Percentiles rank a stretch among this genome's conserved stretches.
Evolutionary conservation across 2,797 vertebrate genomes (phyloP).

Genomic region (Pseudopleuronectes americanus): DNA sequence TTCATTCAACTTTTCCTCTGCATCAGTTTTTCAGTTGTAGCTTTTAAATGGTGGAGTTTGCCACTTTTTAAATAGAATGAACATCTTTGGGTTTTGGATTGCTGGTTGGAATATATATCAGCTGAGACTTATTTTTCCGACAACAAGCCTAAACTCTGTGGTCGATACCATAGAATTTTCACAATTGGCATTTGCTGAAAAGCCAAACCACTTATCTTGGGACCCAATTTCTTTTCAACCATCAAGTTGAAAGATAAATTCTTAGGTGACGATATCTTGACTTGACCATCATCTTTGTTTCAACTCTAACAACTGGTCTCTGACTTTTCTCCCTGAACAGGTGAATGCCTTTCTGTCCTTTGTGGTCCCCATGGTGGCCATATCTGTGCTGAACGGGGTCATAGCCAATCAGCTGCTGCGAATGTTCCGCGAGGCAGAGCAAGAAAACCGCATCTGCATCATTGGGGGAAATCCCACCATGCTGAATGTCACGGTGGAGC

Average conservation of each 20-base stretch:
- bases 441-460: slow-evolving; percentile 89
- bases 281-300: not conserved
- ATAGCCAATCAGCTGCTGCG: slow-evolving; percentile 95
- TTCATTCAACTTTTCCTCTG: too few species aligned
- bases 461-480: slow-evolving; percentile 86
- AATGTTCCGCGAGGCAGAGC: slow-evolving; percentile 92
- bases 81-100: too few species aligned
- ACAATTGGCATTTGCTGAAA: too few species aligned
- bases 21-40: too few species aligned
- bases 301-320: not conserved
- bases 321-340: slow-evolving; percentile 69
- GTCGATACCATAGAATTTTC: too few species aligned
- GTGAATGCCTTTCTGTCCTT: slow-evolving; percentile 95
- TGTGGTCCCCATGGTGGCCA: slow-evolving; percentile 92
- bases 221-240: not conserved
- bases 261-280: not conserved
- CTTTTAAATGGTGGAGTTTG: too few species aligned
- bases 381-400: slow-evolving; percentile 92
- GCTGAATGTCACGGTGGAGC: slow-evolving; percentile 90
- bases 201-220: too few species aligned
- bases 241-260: not conserved
- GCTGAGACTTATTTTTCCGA: too few species aligned
- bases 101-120: too few species aligned
- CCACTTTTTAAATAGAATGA: too few species aligned
- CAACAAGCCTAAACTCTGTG: too few species aligned